A percentile compares a stretch with the other conserved stretches of the same genome.
Conservation (phyloP, 2,888 invertebrate genomes). For the Lamellibrachia columna region DNA sequence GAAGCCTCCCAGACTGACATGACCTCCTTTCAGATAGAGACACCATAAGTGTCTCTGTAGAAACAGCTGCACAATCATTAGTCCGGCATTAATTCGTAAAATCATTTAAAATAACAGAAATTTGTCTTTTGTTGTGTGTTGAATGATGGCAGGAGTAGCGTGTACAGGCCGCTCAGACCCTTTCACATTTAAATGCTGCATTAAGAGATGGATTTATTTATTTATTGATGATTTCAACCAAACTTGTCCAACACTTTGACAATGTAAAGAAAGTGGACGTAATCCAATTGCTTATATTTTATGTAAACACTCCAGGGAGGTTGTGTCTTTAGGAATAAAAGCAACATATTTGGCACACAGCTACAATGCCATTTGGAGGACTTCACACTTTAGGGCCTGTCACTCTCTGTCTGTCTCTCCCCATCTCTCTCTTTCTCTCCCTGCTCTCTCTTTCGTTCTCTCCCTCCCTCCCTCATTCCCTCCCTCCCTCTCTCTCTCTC, state of each 20-base stretch:
- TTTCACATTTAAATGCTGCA: neutral
- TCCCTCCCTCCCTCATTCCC: no score
- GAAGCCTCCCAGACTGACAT: neutral
- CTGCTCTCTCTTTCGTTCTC: no score
- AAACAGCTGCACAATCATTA: neutral
- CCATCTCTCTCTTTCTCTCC: no score
- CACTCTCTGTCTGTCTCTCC: neutral
- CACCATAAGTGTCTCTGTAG: neutral
- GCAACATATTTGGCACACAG: neutral
- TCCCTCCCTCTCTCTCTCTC: neutral
- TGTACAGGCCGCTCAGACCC: neutral
- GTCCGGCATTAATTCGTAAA: neutral
- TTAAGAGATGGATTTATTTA: neutral
- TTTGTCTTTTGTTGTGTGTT: neutral
- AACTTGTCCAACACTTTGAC: neutral
- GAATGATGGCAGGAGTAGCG: neutral
- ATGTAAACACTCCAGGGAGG: neutral
- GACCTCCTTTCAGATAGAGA: neutral
- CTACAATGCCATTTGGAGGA: neutral
- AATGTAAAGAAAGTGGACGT: neutral
- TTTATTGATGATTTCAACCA: neutral
- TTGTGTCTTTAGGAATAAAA: neutral
- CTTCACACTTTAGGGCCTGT: neutral
- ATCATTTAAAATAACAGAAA: conserved; percentile 1
- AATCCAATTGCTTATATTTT: neutral